A percentile compares a stretch with the other conserved stretches of the same genome.
These are phyloP conservation scores for Lepus americanus DNA, from an alignment of 2,113 vertebrate species.

Conservation along the genomic window DNA sequence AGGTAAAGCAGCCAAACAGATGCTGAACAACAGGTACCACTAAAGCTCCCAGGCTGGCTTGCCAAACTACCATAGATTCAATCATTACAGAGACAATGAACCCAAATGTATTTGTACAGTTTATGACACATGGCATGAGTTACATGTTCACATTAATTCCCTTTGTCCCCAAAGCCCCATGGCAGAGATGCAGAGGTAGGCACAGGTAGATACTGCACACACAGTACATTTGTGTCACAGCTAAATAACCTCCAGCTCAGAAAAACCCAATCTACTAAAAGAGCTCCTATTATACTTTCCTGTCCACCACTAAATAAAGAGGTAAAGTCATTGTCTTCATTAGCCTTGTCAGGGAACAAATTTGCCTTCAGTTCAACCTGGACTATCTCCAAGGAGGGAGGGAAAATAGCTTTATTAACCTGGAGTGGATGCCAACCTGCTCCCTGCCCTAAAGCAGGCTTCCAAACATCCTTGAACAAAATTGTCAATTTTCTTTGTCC, in stretches of 20 bases:
- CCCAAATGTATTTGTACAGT: neutral
- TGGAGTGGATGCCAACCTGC: constrained; percentile 18
- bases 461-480: constrained; percentile 41
- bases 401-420: neutral
- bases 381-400: neutral
- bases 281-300: neutral
- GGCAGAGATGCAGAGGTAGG: neutral
- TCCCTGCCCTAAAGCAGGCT: constrained; percentile 6
- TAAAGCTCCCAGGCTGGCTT: neutral
- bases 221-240: neutral
- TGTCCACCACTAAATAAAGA: neutral
- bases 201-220: neutral
- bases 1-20: neutral
- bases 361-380: constrained; percentile 48
- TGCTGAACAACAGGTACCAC: neutral
- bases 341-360: constrained; percentile 9
- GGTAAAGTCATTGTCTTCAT: neutral
- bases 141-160: too few relatives aligned
- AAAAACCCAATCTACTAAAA: neutral
- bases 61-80: neutral
- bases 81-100: neutral
- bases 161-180: too few relatives aligned
- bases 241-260: neutral
- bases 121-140: neutral
- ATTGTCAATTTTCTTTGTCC: neutral